Percentiles rank a stretch among this genome's conserved stretches.
Conservation (phyloP, 35 echinoderm and acorn worm genomes). For the Stichopus chloronotus region DNA sequence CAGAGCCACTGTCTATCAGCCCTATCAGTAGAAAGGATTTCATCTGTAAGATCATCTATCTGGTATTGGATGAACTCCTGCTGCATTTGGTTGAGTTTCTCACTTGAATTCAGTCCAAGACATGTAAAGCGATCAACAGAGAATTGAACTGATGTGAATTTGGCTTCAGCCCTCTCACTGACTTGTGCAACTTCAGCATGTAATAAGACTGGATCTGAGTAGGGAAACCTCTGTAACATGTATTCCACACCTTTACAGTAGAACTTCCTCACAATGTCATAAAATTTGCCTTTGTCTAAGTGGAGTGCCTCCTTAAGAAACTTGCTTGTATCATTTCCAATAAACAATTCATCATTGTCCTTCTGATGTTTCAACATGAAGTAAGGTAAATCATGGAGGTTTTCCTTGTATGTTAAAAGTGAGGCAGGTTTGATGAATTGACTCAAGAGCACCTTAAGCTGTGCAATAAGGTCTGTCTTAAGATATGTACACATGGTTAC, state of each 20-base stretch:
- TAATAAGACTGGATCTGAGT: conserved; percentile 44
- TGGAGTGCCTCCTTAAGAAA: conserved; percentile 12
- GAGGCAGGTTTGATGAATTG: conserved; percentile 50
- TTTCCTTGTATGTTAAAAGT: conserved; percentile 22
- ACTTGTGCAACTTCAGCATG: conserved; percentile 56
- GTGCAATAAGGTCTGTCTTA: conserved; percentile 31
- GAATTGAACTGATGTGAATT: conserved; percentile 43
- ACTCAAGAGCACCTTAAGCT: conserved; percentile 42
- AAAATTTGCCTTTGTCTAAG: conserved; percentile 2
- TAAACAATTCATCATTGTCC: conserved; percentile 48
- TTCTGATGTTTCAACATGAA: conserved; percentile 31
- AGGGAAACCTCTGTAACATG: conserved; percentile 57
- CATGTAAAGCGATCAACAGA: conserved; percentile 54
- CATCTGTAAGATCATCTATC: conserved; percentile 12
- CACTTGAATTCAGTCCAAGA: conserved; percentile 45
- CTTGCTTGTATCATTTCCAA: conserved; percentile 18
- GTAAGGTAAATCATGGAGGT: conserved; percentile 32
- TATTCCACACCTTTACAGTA: conserved; percentile 51
- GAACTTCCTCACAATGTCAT: conserved; percentile 42
- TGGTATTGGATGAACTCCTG: conserved; percentile 48
- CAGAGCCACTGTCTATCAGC: conserved; percentile 48
- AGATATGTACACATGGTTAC: conserved; percentile 64
- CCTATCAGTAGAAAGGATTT: conserved; percentile 18
- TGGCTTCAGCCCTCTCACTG: conserved; percentile 30
- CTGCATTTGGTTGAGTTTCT: conserved; percentile 42